Evolutionary conservation across 1,140 invertebrate species (phyloP), one percentile per base, ranked within the genome.

Genomic region (Oedothorax gibbosus): DNA sequence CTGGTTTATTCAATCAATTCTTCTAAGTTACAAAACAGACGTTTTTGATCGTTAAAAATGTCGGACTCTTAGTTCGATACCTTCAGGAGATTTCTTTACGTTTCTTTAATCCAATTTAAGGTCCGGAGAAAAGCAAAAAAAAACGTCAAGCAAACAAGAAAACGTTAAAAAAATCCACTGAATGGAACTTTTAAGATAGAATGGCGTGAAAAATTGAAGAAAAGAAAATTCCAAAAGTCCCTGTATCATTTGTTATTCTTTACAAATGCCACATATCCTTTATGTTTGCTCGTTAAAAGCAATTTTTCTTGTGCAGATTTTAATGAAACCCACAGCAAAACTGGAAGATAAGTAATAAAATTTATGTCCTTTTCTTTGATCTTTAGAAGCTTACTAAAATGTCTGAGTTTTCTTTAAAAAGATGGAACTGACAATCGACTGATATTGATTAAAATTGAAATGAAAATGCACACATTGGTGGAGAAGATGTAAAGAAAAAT

Each of bases 51-150:
- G 51, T 57, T n/a, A 75, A 57, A 56, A 75, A 75, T 57, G 18
- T 49, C 54, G 12, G 49, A 20, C 54, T 6, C 18, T 21, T 3
- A 14, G 20, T 75, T 21, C 21, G 72, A 75, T 75, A 75, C 57
- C 72, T 60, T 21, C 18, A 8, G 54, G 56, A 75, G 57, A 20
- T 56, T 75, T 57, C 50, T 68, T 8, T 75, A 75, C 72, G 57
- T 57, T 75, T 57, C 72, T 75, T 75, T 75, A 75, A 75, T 75
- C 72, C 72, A 75, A 75, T 75, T 75, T 75, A 75, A 57, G 72
- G 72, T 56, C 49, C 14, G 57, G 72, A 57, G 35, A 35, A 21
- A 71, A 71, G 51, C 10, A 53, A 71, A 71, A 35, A 71, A 73
- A 53, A 75, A 15, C 53, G 49, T 57, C 15, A 57, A 10, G 11